Percentiles rank a stretch among this genome's conserved stretches.
phyloP scores from a whole-genome alignment of 2,888 invertebrate genomes.

The Machimus rusticus region DNA sequence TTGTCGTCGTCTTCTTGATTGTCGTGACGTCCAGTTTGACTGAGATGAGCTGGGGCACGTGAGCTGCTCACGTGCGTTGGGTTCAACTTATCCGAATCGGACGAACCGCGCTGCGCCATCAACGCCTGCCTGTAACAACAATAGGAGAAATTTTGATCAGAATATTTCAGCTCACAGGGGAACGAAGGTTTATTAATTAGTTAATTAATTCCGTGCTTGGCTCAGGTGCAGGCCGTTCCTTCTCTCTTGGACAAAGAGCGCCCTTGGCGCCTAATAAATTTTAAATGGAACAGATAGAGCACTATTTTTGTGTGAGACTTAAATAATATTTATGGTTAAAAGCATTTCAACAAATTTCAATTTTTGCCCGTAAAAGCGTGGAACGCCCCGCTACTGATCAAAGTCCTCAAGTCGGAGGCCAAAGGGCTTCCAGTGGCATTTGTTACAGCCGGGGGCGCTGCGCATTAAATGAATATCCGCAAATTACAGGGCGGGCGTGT shows the following conservation, averaged over 20 bases:
- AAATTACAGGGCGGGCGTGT: conserved; percentile 33
- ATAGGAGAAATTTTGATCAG: conserved; percentile 49
- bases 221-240: background rate
- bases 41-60: conserved; percentile 60
- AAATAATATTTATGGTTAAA: background rate
- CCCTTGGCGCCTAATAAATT: too few relatives aligned
- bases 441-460: conserved; percentile 1
- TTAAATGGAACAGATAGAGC: background rate
- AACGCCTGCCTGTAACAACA: conserved; percentile 75
- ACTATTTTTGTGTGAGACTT: background rate
- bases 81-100: conserved; percentile 63
- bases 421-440: background rate
- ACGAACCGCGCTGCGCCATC: conserved; percentile 63
- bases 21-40: conserved; percentile 61
- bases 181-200: background rate
- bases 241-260: background rate
- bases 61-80: conserved; percentile 68
- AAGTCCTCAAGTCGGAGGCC: background rate
- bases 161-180: conserved; percentile 48
- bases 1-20: conserved; percentile 82
- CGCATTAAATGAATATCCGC: conserved; percentile 12
- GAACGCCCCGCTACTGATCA: background rate
- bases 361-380: background rate
- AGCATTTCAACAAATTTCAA: background rate
- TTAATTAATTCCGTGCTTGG: background rate